These are phyloP conservation scores for Drosophila nr. perissopoda DNA, from an alignment of 2,888 invertebrate genomes.

Conservation along the genomic window DNA sequence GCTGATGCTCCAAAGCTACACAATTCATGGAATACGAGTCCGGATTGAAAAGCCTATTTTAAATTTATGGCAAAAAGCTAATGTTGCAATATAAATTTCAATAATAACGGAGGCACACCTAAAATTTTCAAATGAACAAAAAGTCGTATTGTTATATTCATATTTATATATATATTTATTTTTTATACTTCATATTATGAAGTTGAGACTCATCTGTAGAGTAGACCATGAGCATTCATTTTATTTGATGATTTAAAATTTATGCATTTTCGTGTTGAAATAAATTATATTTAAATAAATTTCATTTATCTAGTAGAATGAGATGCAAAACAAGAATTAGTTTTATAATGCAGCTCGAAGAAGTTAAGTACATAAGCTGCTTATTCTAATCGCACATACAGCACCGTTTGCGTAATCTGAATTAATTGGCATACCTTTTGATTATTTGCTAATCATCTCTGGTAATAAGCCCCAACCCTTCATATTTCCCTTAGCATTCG, in stretches of 20 bases:
- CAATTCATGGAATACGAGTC: neutral
- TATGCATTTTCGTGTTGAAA: neutral
- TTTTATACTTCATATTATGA: no score
- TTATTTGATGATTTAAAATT: neutral
- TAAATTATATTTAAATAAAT: neutral
- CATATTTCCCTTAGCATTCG: neutral
- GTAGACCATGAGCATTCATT: neutral
- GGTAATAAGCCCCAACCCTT: neutral
- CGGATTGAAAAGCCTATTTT: slow-evolving; percentile 1
- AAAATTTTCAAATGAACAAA: neutral
- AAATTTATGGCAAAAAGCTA: slow-evolving; percentile 12
- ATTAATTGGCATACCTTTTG: slow-evolving; percentile 23
- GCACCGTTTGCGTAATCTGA: slow-evolving; percentile 3
- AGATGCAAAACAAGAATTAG: neutral
- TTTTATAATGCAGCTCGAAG: neutral
- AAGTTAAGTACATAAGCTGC: slow-evolving; percentile 5
- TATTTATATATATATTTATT: neutral
- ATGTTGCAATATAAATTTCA: slow-evolving; percentile 1
- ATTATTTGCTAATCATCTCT: neutral
- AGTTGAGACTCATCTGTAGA: neutral
- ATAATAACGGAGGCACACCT: neutral
- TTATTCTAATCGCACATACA: neutral
- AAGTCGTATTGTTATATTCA: no score
- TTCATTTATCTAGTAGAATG: neutral
- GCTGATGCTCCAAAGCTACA: neutral